Base-by-base conservation (phyloP, 2,113 vertebrate species). In the Vanacampus margaritifer region DNA sequence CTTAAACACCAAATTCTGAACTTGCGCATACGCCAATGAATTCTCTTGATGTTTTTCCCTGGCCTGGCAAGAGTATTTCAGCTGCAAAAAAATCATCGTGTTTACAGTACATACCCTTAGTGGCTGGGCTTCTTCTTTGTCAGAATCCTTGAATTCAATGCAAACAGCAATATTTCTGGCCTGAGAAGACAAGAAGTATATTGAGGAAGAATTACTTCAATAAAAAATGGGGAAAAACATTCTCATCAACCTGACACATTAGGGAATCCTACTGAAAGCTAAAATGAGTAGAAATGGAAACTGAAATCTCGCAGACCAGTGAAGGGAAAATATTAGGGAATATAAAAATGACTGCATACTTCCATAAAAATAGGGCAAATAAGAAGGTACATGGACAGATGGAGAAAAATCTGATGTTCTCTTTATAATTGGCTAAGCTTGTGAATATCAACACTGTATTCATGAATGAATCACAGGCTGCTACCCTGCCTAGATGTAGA, bases 161-260 rank as follows among this genome's bases (percentile, higher is more conserved):
- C 94, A 95, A 35, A 98, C 85, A 1, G 96, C 95, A 74, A 99
- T 96, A 82, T 99, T 99, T 86, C 97, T 94, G 37, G 97, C 97
- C 97, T 99, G 81, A 67, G 88, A 1, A 53, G 64, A 51, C 19
- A 51, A 7, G 11, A 51, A 28, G 26, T 32, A 48, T 19, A 35
- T n/a, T 35, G 1, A 1, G 43, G 11, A 53, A 65, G 17, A 19
- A 51, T 32, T 12, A 50, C 11, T 26, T 63, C n/a, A 24, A 63
- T 11, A n/a, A 26, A 32, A 19, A 53, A 60, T 24, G 45, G 32
- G 57, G 2, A 6, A 16, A 62, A 12, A 61, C n/a, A 62, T 17
- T 21, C 6, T 32, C 19, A 19, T 23, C n/a, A 24, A 1, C 23
- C 37, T n/a, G 36, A 43, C 8, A 61, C 36, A 39, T 23, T 19